phyloP scores from a whole-genome alignment of 2,888 invertebrate species.

The Ennomos erosarius region DNA sequence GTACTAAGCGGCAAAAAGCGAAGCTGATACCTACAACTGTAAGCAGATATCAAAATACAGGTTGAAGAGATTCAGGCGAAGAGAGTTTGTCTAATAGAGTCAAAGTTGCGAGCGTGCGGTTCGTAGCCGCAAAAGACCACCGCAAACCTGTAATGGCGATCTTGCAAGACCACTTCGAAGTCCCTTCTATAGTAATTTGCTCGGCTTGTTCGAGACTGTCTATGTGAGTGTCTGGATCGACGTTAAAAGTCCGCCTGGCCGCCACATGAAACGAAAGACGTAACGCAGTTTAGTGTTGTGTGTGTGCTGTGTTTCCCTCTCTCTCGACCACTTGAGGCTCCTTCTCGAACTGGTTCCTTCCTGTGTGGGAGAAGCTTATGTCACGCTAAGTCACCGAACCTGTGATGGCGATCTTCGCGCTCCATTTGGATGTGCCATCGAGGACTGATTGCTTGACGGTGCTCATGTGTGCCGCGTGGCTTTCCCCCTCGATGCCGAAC shows the following conservation, averaged over 20 bases:
- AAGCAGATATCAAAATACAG: slow-evolving; percentile 76
- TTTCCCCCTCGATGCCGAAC: slow-evolving; percentile 97
- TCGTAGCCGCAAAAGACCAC: slow-evolving; percentile 83
- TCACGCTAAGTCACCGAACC: slow-evolving; percentile 90
- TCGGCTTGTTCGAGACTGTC: slow-evolving; percentile 99
- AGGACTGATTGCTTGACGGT: slow-evolving; percentile 99
- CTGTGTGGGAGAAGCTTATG: slow-evolving; percentile 31
- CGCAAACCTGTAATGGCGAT: slow-evolving; percentile 98
- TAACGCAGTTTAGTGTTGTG: slow-evolving; percentile 73
- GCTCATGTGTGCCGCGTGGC: slow-evolving; percentile 98
- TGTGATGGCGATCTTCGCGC: slow-evolving; percentile 99
- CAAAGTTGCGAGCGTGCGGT: slow-evolving; percentile 84
- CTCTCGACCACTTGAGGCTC: slow-evolving; percentile 30
- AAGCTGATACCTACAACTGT: slow-evolving; percentile 33
- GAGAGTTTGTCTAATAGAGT: slow-evolving; percentile 81
- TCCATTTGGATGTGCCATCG: slow-evolving; percentile 99
- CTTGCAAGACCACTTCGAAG: slow-evolving; percentile 99
- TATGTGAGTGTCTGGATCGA: slow-evolving; percentile 98
- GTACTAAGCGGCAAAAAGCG: slow-evolving; percentile 31
- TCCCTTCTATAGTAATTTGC: slow-evolving; percentile 99
- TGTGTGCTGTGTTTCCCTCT: slow-evolving; percentile 59
- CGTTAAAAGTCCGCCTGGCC: slow-evolving; percentile 97
- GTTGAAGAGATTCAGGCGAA: slow-evolving; percentile 78
- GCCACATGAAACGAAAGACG: slow-evolving; percentile 84
- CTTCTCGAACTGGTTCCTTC: slow-evolving; percentile 42